phyloP scores from a whole-genome alignment of 2,797 vertebrate genomes.

The Peromyscus aztecus region DNA sequence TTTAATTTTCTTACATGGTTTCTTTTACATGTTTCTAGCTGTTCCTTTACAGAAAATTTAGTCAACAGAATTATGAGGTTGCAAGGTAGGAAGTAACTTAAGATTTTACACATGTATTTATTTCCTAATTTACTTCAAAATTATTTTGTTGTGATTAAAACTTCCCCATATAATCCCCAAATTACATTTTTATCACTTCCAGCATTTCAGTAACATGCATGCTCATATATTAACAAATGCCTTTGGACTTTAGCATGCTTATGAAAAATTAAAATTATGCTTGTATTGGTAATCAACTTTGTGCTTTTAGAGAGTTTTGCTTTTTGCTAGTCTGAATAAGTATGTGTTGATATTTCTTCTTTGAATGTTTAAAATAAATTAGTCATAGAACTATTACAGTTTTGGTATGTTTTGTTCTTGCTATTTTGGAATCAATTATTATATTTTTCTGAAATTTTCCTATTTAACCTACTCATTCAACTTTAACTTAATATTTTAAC shows the following conservation, averaged over 20 bases:
- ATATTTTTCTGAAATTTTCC: background rate
- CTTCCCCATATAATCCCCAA: background rate
- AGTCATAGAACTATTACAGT: background rate
- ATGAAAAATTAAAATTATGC: background rate
- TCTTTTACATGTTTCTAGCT: background rate
- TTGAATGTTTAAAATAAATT: slow-evolving; percentile 8
- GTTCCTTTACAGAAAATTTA: slow-evolving; percentile 5
- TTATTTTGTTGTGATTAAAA: background rate
- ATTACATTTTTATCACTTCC: background rate
- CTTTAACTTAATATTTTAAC: background rate
- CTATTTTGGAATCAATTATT: background rate
- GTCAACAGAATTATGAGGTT: background rate
- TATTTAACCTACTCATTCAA: background rate
- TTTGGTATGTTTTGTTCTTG: background rate
- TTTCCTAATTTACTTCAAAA: background rate
- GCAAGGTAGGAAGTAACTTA: background rate
- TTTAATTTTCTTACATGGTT: background rate
- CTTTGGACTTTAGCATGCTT: background rate
- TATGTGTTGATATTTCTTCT: background rate
- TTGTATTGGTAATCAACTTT: background rate
- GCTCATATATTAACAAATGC: background rate
- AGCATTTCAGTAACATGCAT: background rate
- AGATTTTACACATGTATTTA: background rate
- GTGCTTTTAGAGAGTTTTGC: background rate
- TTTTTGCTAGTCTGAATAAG: background rate